These are phyloP conservation scores for Drosophila infuscata DNA, from an alignment of 2,888 invertebrate genomes.

Conservation along the genomic window DNA sequence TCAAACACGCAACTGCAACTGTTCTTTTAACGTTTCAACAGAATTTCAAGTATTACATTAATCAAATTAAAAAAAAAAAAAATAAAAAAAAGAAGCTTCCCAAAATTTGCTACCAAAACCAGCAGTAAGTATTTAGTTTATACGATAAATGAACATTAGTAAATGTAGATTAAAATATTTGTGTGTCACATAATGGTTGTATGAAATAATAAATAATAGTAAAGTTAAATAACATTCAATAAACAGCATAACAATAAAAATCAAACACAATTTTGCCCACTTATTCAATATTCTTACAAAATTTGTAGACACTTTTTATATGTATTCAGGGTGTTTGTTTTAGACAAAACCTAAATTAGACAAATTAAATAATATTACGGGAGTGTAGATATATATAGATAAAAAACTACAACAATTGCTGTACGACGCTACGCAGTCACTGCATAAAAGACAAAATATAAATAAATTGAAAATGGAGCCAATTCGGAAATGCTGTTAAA, in stretches of 20 bases:
- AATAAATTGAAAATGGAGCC: constrained; percentile 31
- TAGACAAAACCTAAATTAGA: constrained; percentile 75
- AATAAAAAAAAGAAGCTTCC: constrained; percentile 82
- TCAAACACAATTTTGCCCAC: constrained; percentile 28
- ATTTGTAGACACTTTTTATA: constrained; percentile 22
- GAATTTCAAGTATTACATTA: constrained; percentile 18
- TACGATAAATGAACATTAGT: constrained; percentile 36
- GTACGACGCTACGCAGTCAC: constrained; percentile 76
- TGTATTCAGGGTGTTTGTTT: constrained; percentile 52
- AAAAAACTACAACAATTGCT: constrained; percentile 51
- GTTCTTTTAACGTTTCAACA: neutral
- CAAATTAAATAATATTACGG: constrained; percentile 69
- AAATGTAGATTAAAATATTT: constrained; percentile 24
- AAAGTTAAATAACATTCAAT: constrained; percentile 40
- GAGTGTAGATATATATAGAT: constrained; percentile 42
- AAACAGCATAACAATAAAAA: constrained; percentile 34
- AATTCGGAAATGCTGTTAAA: constrained; percentile 71
- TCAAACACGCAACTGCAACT: constrained; percentile 13
- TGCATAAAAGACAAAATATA: constrained; percentile 52
- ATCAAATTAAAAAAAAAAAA: constrained; percentile 6
- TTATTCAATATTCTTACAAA: constrained; percentile 49
- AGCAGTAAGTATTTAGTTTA: constrained; percentile 71
- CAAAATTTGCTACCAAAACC: constrained; percentile 84
- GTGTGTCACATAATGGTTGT: constrained; percentile 1
- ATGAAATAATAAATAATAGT: constrained; percentile 8